These are phyloP conservation scores for Sorex maritimensis DNA, from an alignment of 2,797 vertebrate genomes.

Conservation along the genomic window DNA sequence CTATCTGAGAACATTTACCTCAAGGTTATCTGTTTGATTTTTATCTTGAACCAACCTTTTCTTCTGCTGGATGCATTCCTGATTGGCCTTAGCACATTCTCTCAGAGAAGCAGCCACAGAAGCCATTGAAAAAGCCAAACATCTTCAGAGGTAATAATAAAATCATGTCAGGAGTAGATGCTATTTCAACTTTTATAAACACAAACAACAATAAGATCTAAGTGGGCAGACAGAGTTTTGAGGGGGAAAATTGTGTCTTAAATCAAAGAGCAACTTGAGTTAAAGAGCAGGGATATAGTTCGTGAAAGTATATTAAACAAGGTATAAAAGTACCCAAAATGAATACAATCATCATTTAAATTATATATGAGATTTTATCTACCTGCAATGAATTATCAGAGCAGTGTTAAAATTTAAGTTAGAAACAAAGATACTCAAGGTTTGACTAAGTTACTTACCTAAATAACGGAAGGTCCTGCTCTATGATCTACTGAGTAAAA, in stretches of 20 bases:
- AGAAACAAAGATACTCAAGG: not conserved
- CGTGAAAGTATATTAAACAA: not conserved
- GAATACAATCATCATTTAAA: not conserved
- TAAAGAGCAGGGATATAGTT: not conserved
- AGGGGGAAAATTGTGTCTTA: not conserved
- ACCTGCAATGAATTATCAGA: not conserved
- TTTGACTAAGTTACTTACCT: not conserved
- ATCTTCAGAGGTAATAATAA: not conserved
- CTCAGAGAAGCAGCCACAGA: not conserved
- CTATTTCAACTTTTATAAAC: not conserved
- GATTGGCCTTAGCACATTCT: not conserved
- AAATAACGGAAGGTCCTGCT: accelerated
- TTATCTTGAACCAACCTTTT: not conserved
- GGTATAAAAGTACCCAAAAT: slow-evolving; percentile 10
- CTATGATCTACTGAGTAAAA: not conserved
- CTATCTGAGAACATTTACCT: not conserved
- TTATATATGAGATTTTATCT: not conserved
- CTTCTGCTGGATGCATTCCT: not conserved
- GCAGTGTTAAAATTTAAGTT: not conserved
- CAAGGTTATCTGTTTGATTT: not conserved
- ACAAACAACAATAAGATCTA: not conserved
- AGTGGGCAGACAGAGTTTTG: not conserved
- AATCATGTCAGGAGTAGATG: not conserved
- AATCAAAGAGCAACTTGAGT: not conserved
- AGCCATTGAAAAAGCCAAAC: not conserved